phyloP scores from a whole-genome alignment of 2,113 vertebrate species.

The Bucco capensis region DNA sequence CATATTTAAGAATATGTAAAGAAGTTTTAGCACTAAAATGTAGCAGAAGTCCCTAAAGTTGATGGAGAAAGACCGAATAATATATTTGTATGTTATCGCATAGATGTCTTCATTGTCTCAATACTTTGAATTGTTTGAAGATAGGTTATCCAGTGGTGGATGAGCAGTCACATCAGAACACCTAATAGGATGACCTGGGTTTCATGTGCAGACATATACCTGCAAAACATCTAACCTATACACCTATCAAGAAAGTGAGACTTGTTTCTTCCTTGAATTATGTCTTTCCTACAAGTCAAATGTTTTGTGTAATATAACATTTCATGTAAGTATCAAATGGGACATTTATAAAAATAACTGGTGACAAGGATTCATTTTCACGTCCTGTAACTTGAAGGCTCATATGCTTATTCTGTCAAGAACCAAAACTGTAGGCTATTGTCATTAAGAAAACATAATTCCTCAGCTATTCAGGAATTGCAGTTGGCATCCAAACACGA shows the following conservation, averaged over 20 bases:
- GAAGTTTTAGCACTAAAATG: background rate
- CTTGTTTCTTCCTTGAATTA: background rate
- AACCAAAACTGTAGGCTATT: conserved; percentile 51
- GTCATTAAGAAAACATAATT: conserved; percentile 33
- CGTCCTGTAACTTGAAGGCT: background rate
- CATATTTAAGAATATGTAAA: background rate
- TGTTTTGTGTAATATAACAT: conserved; percentile 23
- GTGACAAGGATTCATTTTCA: conserved; percentile 60
- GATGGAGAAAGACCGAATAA: background rate
- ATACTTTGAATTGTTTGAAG: background rate
- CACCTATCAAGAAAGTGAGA: background rate
- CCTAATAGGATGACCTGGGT: background rate
- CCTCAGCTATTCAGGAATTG: background rate
- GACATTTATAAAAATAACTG: conserved; percentile 52
- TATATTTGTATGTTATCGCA: background rate
- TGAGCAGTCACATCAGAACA: background rate
- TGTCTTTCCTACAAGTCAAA: conserved; percentile 26
- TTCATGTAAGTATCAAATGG: conserved; percentile 30
- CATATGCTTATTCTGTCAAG: conserved; percentile 43
- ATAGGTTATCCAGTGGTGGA: background rate
- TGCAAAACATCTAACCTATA: background rate
- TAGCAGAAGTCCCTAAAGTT: background rate
- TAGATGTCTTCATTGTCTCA: background rate
- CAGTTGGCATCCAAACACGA: background rate
- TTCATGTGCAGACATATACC: background rate